Base-by-base conservation (phyloP, 2,113 vertebrate species). In the Chamaetylas fuelleborni region DNA sequence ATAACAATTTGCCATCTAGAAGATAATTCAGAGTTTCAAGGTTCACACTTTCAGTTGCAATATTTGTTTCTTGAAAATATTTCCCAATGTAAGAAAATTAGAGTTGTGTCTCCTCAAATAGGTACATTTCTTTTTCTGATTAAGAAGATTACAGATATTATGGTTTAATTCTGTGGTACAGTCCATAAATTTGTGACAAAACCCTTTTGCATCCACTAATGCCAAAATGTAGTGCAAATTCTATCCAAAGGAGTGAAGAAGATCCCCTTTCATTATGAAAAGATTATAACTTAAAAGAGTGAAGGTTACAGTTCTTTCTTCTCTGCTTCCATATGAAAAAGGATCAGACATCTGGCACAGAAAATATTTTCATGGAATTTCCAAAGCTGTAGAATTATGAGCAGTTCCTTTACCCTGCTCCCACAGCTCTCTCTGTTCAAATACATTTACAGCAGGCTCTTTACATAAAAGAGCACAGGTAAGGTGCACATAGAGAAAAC, bases 1-100 rank as follows among this genome's bases (percentile, higher is more conserved):
- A 98, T 51, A 99, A 92, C 80, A 99, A 93, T 40, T 99, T 99
- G 11, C 98, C 98, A 86, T 98, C 99, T 99, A 91, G 87, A 92
- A 95, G 28, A 93, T 11, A 96, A 97, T 62, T 79, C 58, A 83
- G 86, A 94, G 85, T 42, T 48, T 73, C 90, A 94, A 88, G 29
- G 24, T 80, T 96, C 60, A 92, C 91, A 88, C 26, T 87, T 92
- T 29, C 45, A 84, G 36, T 74, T 91, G 67, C 26, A 69, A 79
- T 53, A 78, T 1, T 14, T 34, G 45, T 31, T 92, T 83, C 67
- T 83, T n/a, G 70, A 51, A 76, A 89, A 64, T 33, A 54, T 43
- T 79, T 86, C 20, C 42, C 5, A 3, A 66, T 51, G 29, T 25
- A 25, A 47, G 40, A 56, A 77, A 88, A 67, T 66, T 0, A 42